These are phyloP conservation scores for Erpornis zantholeuca DNA, from an alignment of 2,113 vertebrate genomes.

Conservation along the genomic window DNA sequence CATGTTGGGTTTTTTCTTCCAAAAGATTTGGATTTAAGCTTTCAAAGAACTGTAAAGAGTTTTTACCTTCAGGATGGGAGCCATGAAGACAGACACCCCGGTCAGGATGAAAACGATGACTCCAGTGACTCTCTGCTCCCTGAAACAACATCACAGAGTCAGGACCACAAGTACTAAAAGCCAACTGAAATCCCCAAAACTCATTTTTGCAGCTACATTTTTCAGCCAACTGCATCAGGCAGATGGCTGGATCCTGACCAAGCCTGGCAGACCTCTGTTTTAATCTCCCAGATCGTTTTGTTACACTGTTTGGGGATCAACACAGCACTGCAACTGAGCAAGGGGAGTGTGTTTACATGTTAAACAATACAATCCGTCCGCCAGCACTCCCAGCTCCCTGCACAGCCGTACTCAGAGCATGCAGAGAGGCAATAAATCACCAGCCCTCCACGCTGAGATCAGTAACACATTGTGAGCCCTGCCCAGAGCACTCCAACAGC, in stretches of 20 bases:
- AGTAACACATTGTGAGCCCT: not conserved
- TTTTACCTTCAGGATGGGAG: constrained; percentile 97
- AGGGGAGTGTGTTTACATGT: not conserved
- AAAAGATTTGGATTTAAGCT: not conserved
- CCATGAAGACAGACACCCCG: constrained; percentile 97
- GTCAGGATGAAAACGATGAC: constrained; percentile 91
- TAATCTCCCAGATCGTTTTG: not conserved
- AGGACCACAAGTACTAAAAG: not conserved
- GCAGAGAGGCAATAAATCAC: not conserved
- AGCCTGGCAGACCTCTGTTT: not conserved
- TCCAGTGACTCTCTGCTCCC: constrained; percentile 95
- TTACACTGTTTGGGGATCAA: not conserved
- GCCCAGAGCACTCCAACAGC: not conserved
- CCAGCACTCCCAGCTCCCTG: not conserved
- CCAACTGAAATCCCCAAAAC: not conserved
- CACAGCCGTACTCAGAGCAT: not conserved
- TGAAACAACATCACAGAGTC: constrained; percentile 71
- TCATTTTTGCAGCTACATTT: not conserved
- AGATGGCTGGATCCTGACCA: not conserved
- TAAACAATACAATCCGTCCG: not conserved
- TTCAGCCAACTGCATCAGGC: not conserved
- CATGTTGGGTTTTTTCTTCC: not conserved
- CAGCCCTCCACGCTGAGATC: not conserved
- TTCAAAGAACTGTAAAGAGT: not conserved
- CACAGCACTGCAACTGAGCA: not conserved